These are phyloP conservation scores for Anomalospiza imberbis DNA, from an alignment of 2,797 vertebrate species.

Conservation along the genomic window DNA sequence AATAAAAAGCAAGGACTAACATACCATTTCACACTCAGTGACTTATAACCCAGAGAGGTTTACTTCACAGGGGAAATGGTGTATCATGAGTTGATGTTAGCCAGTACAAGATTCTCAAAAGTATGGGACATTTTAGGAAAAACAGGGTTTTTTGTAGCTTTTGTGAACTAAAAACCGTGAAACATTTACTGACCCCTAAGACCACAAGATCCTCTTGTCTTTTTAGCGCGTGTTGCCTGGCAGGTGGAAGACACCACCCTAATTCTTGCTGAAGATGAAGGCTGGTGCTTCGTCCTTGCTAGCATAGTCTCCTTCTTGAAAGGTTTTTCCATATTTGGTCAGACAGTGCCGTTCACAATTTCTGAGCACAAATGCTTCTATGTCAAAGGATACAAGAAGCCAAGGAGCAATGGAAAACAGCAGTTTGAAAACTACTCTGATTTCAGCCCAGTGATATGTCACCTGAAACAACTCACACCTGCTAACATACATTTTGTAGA, in stretches of 20 bases:
- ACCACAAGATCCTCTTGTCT: not conserved
- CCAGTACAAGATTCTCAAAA: not conserved
- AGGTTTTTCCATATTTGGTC: not conserved
- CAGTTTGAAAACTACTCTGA: not conserved
- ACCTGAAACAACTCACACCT: not conserved
- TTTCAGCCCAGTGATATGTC: not conserved
- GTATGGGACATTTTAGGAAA: not conserved
- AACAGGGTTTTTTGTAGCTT: not conserved
- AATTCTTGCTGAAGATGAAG: not conserved
- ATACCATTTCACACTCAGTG: not conserved
- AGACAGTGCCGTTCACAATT: not conserved
- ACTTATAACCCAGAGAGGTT: not conserved
- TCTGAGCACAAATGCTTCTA: slow-evolving; percentile 21
- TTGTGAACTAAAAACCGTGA: not conserved
- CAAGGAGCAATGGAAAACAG: slow-evolving; percentile 18
- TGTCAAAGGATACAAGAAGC: not conserved
- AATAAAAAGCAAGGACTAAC: not conserved
- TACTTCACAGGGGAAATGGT: slow-evolving; percentile 1
- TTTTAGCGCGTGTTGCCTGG: not conserved
- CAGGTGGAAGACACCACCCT: not conserved
- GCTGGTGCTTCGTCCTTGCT: not conserved
- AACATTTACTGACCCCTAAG: not conserved
- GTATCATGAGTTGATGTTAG: not conserved
- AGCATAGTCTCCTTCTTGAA: not conserved
- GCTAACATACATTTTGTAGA: not conserved